phyloP scores from a whole-genome alignment of 2,888 invertebrate genomes.

The Zygogramma bicolorata region DNA sequence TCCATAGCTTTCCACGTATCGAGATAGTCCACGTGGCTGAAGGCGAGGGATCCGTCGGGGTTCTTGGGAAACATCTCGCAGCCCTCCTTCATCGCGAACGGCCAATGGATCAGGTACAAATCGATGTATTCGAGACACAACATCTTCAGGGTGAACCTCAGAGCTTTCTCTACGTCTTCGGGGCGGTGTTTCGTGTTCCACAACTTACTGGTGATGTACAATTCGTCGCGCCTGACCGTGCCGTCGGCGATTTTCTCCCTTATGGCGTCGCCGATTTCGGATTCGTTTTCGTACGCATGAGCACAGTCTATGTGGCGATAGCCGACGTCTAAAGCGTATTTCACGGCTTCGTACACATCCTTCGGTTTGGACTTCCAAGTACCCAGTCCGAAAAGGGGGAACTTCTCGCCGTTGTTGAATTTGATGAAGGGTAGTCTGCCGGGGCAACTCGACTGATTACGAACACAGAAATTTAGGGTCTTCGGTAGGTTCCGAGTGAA shows the following conservation, averaged over 20 bases:
- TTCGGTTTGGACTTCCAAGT: conserved; percentile 62
- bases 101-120: conserved; percentile 70
- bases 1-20: conserved; percentile 81
- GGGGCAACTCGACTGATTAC: background rate
- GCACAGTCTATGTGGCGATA: conserved; percentile 83
- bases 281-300: conserved; percentile 76
- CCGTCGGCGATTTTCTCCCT: conserved; percentile 42
- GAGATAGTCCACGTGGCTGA: conserved; percentile 75
- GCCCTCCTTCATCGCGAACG: conserved; percentile 66
- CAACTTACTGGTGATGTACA: conserved; percentile 80
- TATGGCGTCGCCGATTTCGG: conserved; percentile 74
- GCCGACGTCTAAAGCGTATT: conserved; percentile 79
- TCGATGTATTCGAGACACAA: conserved; percentile 71
- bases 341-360: conserved; percentile 74
- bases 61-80: conserved; percentile 49
- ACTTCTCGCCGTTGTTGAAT: conserved; percentile 64
- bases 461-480: background rate
- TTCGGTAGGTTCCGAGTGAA: background rate
- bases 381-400: conserved; percentile 67
- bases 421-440: conserved; percentile 60
- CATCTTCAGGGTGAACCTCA: conserved; percentile 64
- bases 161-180: conserved; percentile 67
- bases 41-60: conserved; percentile 44
- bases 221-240: conserved; percentile 74
- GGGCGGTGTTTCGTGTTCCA: conserved; percentile 92